Evolutionary conservation across 2,797 vertebrate genomes (phyloP).

Genomic region (Botia almorhae): DNA sequence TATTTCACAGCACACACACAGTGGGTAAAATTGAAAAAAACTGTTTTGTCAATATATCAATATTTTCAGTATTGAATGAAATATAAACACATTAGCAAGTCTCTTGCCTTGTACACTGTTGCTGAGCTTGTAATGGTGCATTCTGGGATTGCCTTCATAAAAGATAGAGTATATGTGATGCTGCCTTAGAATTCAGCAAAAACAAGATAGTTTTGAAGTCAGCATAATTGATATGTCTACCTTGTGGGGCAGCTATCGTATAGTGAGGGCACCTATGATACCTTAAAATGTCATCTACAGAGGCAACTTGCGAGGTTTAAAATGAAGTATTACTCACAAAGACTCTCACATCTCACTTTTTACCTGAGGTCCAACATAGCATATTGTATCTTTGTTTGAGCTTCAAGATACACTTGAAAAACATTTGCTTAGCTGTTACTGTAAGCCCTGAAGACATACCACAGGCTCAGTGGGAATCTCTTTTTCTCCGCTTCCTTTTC

Average conservation of each 20-base stretch:
- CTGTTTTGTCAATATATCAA: no score
- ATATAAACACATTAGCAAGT: background rate
- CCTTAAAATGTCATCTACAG: background rate
- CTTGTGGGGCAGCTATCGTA: background rate
- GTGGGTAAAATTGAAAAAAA: no score
- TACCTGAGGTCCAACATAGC: background rate
- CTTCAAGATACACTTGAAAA: slow-evolving; percentile 24
- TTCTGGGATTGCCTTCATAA: background rate
- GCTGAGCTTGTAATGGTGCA: no score
- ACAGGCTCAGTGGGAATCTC: slow-evolving; percentile 16
- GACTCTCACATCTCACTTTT: background rate
- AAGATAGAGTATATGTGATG: background rate
- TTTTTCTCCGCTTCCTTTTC: background rate
- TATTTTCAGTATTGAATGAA: no score
- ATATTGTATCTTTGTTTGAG: slow-evolving; percentile 4
- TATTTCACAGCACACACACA: no score
- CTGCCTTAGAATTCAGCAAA: no score
- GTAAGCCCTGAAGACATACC: slow-evolving; percentile 17
- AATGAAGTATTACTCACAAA: background rate
- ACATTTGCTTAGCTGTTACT: slow-evolving; percentile 38
- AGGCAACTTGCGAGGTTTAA: background rate
- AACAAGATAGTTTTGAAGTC: background rate
- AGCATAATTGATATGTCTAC: background rate
- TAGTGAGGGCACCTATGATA: background rate
- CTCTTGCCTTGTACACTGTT: background rate